Percentiles rank a stretch among this genome's conserved stretches.
Conservation (phyloP, 2,888 invertebrate genomes). For the Geotrupes spiniger region DNA sequence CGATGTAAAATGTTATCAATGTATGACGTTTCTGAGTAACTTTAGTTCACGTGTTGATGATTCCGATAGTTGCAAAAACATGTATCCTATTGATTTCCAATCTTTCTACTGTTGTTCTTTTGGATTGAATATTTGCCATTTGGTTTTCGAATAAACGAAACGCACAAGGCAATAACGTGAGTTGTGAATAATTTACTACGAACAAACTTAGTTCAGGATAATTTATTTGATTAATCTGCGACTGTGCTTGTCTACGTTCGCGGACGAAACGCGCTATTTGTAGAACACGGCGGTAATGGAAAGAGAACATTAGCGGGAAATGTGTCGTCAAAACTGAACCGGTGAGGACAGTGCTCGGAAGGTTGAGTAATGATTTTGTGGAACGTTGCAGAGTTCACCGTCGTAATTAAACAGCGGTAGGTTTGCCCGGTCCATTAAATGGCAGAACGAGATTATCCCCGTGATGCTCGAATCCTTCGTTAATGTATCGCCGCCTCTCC, state of each 20-base stretch:
- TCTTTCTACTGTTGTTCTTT: no score
- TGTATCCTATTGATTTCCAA: no score
- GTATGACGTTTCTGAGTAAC: no score
- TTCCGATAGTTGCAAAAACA: no score
- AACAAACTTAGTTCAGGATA: no score
- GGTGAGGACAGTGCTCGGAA: conserved; percentile 5
- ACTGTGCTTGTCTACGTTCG: not conserved
- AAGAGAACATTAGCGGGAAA: conserved; percentile 3
- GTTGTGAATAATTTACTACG: no score
- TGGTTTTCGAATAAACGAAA: no score
- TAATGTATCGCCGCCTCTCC: conserved; percentile 32
- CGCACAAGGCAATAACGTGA: no score
- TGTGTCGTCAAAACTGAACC: not conserved
- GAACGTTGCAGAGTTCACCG: conserved; percentile 21
- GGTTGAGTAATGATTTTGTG: conserved; percentile 17
- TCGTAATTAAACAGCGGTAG: conserved; percentile 35
- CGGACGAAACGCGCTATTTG: not conserved
- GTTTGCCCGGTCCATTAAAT: conserved; percentile 37
- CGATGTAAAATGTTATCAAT: no score
- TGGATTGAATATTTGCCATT: no score
- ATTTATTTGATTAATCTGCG: no score
- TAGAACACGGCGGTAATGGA: not conserved
- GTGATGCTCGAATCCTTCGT: conserved; percentile 36
- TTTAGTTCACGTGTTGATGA: no score
- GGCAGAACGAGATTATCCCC: conserved; percentile 37